Evolutionary conservation across 2,797 vertebrate genomes (phyloP), one percentile per base, ranked within the genome.

Genomic region (Chelonia mydas): DNA sequence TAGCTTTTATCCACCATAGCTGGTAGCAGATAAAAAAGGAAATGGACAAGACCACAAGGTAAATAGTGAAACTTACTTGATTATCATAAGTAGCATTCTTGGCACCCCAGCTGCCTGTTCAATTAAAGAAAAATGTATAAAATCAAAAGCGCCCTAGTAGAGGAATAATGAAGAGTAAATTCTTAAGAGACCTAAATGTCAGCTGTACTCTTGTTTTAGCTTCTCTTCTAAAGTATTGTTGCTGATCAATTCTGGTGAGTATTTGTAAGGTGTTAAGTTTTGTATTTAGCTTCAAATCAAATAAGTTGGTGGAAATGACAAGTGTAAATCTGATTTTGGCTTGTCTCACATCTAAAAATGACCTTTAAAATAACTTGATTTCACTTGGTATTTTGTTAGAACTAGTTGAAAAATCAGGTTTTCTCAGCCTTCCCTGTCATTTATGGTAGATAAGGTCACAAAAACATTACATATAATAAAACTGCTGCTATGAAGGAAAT

Each of bases 311-410:
- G 74, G 72, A 94, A 93, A 54, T 72, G 74, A 89, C 6, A 94
- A 84, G 50, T 82, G 31, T 90, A 93, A 94, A 88, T 83, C 68
- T 84, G 76, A 83, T 47, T 23, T 27, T 76, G 76, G 55, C 65
- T 88, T 87, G 50, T 65, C 87, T 92, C 49, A 47, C 7, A 55
- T 87, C 76, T 89, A 10, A 82, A 94, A 94, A 77, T 94, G 6
- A 95, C 84, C 41, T 90, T 94, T 94, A 83, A 28, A 68, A 77
- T 72, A 94, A 57, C 83, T 91, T 88, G 72, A 27, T 94, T 94
- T 90, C 4, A 5, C 49, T 84, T 91, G 61, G 33, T 80, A 76
- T 95, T 93, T 95, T 94, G 49, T 81, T 45, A 88, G 80, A 92
- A 51, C 41, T 89, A 81, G 28, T 28, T 80, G 72, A 15, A 2